Evolutionary conservation across 2,888 invertebrate genomes (phyloP), one percentile per base, ranked within the genome.

Genomic region (Hirudinaria manillensis): DNA sequence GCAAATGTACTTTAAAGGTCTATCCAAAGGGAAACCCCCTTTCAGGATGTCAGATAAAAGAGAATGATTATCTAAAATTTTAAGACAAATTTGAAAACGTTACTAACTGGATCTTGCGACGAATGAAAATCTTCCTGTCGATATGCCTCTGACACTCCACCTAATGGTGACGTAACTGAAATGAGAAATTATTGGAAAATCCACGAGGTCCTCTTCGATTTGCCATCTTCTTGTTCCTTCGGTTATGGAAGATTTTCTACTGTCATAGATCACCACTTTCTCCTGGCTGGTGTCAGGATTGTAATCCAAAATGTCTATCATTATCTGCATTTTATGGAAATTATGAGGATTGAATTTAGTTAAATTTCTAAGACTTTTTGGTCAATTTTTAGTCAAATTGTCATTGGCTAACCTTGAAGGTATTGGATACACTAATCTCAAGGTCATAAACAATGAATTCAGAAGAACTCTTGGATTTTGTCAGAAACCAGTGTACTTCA

Each of bases 101-200:
- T 19, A 81, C 82, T 81, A 77, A 85, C 85, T 78, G 70, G 83
- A 80, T 74, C 82, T 79, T 6, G 83, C 79, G 32, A 82, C 82
- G 77, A 85, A 81, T 3, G 83, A 80, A 10, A 85, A 78, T 51
- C 85, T 77, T 27, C 84, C 85, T 36, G 84, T 82, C 16, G 81
- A 71, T 24, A 81, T 75, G 13, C 80, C 81, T 0, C 80, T 80
- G 36, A 80, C 79, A 0, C 83, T 83, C 77, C 83, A 82, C 4
- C 81, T 77, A 73, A 87, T 81, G 2, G 83, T 83, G 68, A 87
- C 77, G 73, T 77, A 78, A 53, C 79, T 80, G 66, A 81, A 81
- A 0, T 90, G 91, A 75, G 94, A 94, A 0, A 93, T 90, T 0
- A 92, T 90, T 0, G 98, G 98, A 83, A 99, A 98, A 21, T 92